Conservation (phyloP, 1,140 invertebrate species). For the Hypothenemus hampei region DNA sequence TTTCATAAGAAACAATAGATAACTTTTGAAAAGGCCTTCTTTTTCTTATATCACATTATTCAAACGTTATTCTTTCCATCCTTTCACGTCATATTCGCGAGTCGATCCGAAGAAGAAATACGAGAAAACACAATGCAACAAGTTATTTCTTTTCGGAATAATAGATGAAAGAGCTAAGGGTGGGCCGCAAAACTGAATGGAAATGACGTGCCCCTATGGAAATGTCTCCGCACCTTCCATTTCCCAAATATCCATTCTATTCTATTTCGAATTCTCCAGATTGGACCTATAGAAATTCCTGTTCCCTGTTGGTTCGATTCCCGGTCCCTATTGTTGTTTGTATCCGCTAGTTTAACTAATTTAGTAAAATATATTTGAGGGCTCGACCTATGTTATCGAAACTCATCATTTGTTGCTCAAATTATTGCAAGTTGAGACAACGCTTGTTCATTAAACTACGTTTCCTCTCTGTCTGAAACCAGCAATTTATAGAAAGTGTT, state of each 20-base stretch:
- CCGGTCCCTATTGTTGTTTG: slow-evolving; percentile 1
- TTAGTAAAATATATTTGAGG: slow-evolving; percentile 3
- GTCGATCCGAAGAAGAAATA: no score
- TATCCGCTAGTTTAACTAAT: background rate
- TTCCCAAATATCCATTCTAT: slow-evolving; percentile 7
- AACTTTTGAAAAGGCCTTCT: no score
- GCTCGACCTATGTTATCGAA: no score
- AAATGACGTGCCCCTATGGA: slow-evolving; percentile 18
- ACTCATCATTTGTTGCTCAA: background rate
- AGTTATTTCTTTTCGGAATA: slow-evolving; percentile 8
- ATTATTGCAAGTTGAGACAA: background rate
- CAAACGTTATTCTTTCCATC: no score
- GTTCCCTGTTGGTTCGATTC: slow-evolving; percentile 1
- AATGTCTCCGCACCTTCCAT: slow-evolving; percentile 16
- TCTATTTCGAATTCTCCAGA: slow-evolving; percentile 16
- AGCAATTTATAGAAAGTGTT: no score
- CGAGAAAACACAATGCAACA: slow-evolving; percentile 10
- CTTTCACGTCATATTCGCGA: no score
- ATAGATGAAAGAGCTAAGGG: slow-evolving; percentile 5
- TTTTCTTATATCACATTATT: no score
- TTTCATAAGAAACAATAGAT: no score
- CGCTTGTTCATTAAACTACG: no score
- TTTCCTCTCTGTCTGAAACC: no score
- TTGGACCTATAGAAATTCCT: slow-evolving; percentile 16
- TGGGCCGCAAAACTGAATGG: slow-evolving; percentile 15